Conservation (phyloP, 2,888 invertebrate species). For the Cataglyphis altisquamis region DNA sequence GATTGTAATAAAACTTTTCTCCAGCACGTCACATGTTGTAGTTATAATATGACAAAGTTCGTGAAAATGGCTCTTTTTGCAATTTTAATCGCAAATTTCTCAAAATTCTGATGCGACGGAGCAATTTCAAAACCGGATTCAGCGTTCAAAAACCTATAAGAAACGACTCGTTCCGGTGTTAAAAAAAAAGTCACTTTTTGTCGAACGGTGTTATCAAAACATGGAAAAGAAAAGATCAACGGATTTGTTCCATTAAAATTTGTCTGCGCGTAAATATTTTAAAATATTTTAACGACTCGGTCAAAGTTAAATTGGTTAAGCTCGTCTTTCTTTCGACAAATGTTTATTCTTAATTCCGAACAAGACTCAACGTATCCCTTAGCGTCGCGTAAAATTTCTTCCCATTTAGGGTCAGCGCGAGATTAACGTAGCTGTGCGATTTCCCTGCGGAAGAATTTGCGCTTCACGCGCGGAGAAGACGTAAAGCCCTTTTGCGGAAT, state of each 20-base stretch:
- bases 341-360: neutral
- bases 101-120: no score
- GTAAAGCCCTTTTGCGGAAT: slow-evolving; percentile 48
- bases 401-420: slow-evolving; percentile 38
- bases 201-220: neutral
- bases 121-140: no score
- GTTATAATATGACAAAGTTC: no score
- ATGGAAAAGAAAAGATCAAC: neutral
- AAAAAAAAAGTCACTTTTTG: no score
- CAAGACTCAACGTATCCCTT: slow-evolving; percentile 2
- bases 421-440: slow-evolving; percentile 43
- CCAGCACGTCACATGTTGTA: no score
- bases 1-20: no score
- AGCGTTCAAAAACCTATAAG: no score
- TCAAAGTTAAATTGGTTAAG: neutral
- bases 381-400: slow-evolving; percentile 26
- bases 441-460: slow-evolving; percentile 33
- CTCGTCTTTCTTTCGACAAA: neutral
- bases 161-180: no score
- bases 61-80: no score
- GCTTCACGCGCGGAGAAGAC: slow-evolving; percentile 37
- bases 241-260: neutral
- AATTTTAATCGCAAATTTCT: no score
- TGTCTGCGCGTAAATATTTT: neutral
- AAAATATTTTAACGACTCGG: neutral